These are phyloP conservation scores for Caenorhabditis sp. DNA, from an alignment of 2,888 invertebrate genomes.

Conservation along the genomic window DNA sequence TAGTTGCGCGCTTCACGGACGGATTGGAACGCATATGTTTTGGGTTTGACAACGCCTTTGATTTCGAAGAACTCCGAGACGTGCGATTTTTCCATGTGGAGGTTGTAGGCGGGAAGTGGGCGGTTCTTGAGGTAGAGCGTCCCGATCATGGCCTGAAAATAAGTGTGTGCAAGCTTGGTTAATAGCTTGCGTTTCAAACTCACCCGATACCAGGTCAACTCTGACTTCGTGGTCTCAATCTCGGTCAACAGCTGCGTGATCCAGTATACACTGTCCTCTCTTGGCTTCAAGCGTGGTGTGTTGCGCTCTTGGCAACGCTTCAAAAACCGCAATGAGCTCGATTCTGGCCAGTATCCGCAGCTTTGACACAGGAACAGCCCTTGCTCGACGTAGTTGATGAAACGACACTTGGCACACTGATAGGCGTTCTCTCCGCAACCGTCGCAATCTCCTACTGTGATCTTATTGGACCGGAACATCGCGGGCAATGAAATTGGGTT, in stretches of 20 bases:
- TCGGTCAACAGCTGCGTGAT: slow-evolving; percentile 94
- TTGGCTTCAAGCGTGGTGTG: slow-evolving; percentile 98
- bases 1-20: too few relatives aligned
- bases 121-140: slow-evolving; percentile 86
- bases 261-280: slow-evolving; percentile 86
- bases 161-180: too few relatives aligned
- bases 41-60: slow-evolving; percentile 20
- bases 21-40: slow-evolving; percentile 24
- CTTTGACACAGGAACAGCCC: slow-evolving; percentile 99
- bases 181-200: too few relatives aligned
- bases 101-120: slow-evolving; percentile 54
- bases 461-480: slow-evolving; percentile 95
- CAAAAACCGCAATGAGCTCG: slow-evolving; percentile 93
- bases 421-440: slow-evolving; percentile 99
- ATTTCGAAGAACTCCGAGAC: slow-evolving; percentile 49
- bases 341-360: slow-evolving; percentile 99
- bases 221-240: slow-evolving; percentile 94
- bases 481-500: slow-evolving; percentile 83
- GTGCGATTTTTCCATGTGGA: slow-evolving; percentile 67
- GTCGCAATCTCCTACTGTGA: slow-evolving; percentile 96
- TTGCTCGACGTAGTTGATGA: slow-evolving; percentile 98
- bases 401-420: slow-evolving; percentile 98
- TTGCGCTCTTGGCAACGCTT: slow-evolving; percentile 95
- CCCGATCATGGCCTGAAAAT: slow-evolving; percentile 92
- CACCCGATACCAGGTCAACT: slow-evolving; percentile 88